Conservation (phyloP, 2,888 invertebrate species). For the Tetragonisca angustula region DNA sequence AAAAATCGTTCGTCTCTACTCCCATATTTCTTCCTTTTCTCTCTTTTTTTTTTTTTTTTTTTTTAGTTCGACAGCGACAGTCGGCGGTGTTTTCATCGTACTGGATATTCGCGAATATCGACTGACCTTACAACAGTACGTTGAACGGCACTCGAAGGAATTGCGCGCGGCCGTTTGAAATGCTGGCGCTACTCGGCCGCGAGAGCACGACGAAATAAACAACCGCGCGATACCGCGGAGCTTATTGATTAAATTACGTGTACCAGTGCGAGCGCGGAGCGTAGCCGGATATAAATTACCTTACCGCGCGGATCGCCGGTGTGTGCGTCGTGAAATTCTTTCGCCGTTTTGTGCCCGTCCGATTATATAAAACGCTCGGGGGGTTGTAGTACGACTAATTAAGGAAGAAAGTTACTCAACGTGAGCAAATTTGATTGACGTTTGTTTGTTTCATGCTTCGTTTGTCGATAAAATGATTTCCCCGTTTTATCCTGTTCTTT, state of each 20-base stretch:
- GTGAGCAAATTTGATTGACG: too few relatives aligned
- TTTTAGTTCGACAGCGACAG: not conserved
- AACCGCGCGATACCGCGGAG: slow-evolving; percentile 27
- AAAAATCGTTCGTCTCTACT: not conserved
- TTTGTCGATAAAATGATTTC: too few relatives aligned
- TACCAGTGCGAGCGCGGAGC: slow-evolving; percentile 8
- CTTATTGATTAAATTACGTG: slow-evolving; percentile 56
- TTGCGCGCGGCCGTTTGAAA: slow-evolving; percentile 35
- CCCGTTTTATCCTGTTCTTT: too few relatives aligned
- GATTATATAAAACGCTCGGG: not conserved
- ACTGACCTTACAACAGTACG: slow-evolving; percentile 28
- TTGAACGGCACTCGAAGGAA: slow-evolving; percentile 40
- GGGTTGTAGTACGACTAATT: too few relatives aligned
- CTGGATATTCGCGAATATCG: slow-evolving; percentile 20
- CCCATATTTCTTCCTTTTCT: too few relatives aligned
- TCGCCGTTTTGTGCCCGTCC: not conserved
- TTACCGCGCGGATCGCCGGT: too few relatives aligned
- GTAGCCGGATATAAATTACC: slow-evolving; percentile 30
- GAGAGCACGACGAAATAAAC: slow-evolving; percentile 41
- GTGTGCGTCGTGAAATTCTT: slow-evolving; percentile 18
- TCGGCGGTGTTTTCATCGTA: not conserved
- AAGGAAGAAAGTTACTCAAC: not conserved
- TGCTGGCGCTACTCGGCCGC: slow-evolving; percentile 16
- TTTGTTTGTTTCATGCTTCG: too few relatives aligned
- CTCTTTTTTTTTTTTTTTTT: too few relatives aligned